Evolutionary conservation across 2,113 vertebrate genomes (phyloP), one percentile per base, ranked within the genome.

Genomic region (Polypterus bichir): DNA sequence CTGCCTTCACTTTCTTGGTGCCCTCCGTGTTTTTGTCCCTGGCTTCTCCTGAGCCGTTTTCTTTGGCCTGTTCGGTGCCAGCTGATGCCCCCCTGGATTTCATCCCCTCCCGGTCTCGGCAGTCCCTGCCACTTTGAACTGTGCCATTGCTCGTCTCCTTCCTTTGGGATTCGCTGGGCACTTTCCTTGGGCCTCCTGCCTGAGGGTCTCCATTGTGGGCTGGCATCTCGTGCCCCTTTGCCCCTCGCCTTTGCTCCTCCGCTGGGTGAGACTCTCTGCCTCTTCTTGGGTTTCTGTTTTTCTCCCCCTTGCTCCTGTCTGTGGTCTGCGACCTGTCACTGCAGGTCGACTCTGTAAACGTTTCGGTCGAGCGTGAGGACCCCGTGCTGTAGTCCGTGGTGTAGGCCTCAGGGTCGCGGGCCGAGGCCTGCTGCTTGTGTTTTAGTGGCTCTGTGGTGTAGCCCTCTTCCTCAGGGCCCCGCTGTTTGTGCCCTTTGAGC

Each of bases 371-470:
- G 62, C 67, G 73, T 47, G 68, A 70, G 59, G 46, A 70, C 66
- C 68, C 74, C 1, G 59, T 55, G 0, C 49, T 59, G 6, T 65
- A 61, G 58, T 51, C 45, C 1, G 68, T 3, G 62, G n/a, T 68
- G 47, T 71, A 58, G 48, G 54, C 27, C 5, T 78, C 73, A 0
- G 70, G 48, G 11, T 77, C 74, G 60, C 63, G 51, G 54, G n/a
- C 49, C 59, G 55, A 48, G 47, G 69, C 72, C 52, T 66, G 72
- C 69, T 73, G 67, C 52, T 76, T 68, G 67, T 68, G 68, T 60
- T 72, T 73, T 53, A 6, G 58, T 5, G 62, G 47, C 9, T 44
- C 45, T 5, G 44, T 45, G 56, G 44, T 45, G 44, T 7, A 7
- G 44, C 46, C 46, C 56, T 58, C 56, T 45, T 5, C 56, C 27